Base-by-base conservation (phyloP, 2,797 vertebrate species). In the Chromis chromis region DNA sequence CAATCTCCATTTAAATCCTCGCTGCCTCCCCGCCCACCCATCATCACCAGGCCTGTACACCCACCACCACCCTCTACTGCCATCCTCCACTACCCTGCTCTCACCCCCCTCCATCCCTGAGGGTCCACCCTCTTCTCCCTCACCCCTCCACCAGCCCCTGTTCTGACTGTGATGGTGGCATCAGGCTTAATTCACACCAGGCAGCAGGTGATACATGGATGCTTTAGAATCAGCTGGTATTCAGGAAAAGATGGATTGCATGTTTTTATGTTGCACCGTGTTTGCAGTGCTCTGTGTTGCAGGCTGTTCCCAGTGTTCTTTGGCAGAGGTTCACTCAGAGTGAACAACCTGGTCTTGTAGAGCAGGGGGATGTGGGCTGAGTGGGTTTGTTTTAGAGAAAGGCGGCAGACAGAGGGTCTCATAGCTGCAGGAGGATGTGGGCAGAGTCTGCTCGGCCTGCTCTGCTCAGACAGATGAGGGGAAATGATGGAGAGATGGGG, bases 1-100 rank as follows among this genome's bases (percentile, higher is more conserved):
- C 92, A 91, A 87, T 92, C 93, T 93, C 88, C 89, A 93, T 94
- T 94, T 94, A 94, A 94, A 94, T 94, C 90, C 93, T 86, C 68
- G 52, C 82, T 88, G 86, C 86, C 88, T 83, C 85, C 77, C 90
- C 92, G 73, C 90, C 88, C 93, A 90, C 88, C 85, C 88, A 89
- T 91, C 90, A 91, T 81, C 88, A 89, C 88, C 86, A 84, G 74
- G 82, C 74, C 69, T 66, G 72, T 66, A 65, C 79, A 81, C 84
- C 84, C 89, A 83, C 76, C 79, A 76, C 63, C 74, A 76, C 65
- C 80, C 71, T 76, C 65, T 52, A 63, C 75, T 65, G 49, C 78
- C 57, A 49, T 67, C 72, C 58, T 70, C 73, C 69, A 54, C 76
- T 58, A 65, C 73, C 65, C 59, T 58, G 50, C 49, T 63, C 58